Evolutionary conservation across 2,888 invertebrate genomes (phyloP), one percentile per base, ranked within the genome.

Genomic region (Pyrochroa serraticornis): DNA sequence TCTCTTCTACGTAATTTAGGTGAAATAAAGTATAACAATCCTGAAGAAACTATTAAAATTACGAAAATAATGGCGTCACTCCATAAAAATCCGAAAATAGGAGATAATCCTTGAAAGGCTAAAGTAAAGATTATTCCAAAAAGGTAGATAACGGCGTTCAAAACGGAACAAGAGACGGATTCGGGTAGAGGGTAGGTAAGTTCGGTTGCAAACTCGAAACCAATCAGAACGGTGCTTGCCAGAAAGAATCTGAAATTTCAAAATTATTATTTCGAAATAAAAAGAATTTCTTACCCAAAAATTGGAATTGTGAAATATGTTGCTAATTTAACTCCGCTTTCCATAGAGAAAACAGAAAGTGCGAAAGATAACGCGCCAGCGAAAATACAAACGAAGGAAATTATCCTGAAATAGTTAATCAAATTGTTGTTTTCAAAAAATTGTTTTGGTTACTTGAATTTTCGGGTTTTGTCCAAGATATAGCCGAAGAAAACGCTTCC

Each of bases 191-290:
- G 97, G 75, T 93, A 97, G 0, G 97, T 97, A 30, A 97, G 82
- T 81, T 97, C 97, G 0, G 96, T 93, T 1, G 94, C 95, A 73
- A 95, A 94, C 78, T 97, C 97, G 79, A 95, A 97, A 1, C 96
- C 96, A 14, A 97, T 91, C 0, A 97, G 95, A 50, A 97, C 80
- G 74, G 95, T 96, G 12, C 97, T 97, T 10, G 95, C 95, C 92
- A 96, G 93, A 81, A 96, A 97, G 81, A 97, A 97, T 59, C 97
- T 95, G 79, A 7, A 82, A 80, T 7, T 10, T 14, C 34, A 38
- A 32, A 53, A 22, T 33, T 14, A 42, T 33, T 13, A 43, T 13
- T 38, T 8, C 2, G 12, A 10, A 2, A 34, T 2, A 39, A 39
- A 7, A 39, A 7, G 8, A 39, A 13, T 7, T 39, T 3, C 67